A percentile compares a stretch with the other conserved stretches of the same genome.
Conservation (phyloP, 2,888 invertebrate genomes). For the Plebejus argus region DNA sequence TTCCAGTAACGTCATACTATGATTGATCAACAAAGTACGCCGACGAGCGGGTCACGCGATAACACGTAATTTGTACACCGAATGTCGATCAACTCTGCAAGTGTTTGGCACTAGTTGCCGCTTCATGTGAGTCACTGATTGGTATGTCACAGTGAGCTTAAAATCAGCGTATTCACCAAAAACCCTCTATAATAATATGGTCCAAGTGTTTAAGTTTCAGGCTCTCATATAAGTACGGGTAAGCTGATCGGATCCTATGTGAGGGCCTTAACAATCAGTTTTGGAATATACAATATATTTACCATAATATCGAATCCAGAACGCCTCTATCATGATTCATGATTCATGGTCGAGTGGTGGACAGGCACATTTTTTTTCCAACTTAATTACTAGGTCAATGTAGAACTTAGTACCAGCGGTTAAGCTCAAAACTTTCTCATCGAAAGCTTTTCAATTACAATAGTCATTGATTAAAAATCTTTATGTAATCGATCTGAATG, state of each 20-base stretch:
- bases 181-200: too few relatives aligned
- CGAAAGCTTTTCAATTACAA: slow-evolving; percentile 2
- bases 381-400: too few relatives aligned
- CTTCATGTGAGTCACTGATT: not conserved
- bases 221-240: too few relatives aligned
- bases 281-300: too few relatives aligned
- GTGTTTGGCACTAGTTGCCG: not conserved
- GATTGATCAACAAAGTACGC: slow-evolving; percentile 14
- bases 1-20: slow-evolving; percentile 14
- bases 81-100: not conserved
- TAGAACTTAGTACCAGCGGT: not conserved
- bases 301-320: too few relatives aligned
- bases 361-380: too few relatives aligned
- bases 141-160: not conserved
- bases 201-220: too few relatives aligned
- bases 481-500: not conserved
- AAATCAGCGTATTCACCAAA: too few relatives aligned
- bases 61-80: slow-evolving; percentile 14
- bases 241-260: too few relatives aligned
- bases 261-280: too few relatives aligned
- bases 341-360: too few relatives aligned
- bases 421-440: not conserved
- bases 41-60: not conserved
- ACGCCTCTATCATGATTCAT: too few relatives aligned
- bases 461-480: slow-evolving; percentile 1